Base-by-base conservation (phyloP, 2,113 vertebrate genomes). In the Mastomys coucha region DNA sequence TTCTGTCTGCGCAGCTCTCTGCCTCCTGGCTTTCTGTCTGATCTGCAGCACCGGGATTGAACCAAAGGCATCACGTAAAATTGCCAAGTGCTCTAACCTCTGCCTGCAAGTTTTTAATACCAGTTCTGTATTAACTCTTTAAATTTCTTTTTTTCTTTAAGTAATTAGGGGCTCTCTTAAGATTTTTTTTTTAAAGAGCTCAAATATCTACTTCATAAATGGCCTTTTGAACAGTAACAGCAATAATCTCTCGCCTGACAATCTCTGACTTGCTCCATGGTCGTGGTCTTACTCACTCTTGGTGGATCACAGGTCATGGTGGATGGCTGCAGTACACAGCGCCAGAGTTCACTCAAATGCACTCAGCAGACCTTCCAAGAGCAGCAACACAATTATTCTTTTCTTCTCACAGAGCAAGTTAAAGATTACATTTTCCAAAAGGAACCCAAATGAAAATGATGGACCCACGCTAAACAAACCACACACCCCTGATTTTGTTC, bases 151-250 rank as follows among this genome's bases (percentile, higher is more conserved):
- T 84, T 73, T 39, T 39, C 42, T 73, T 45, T 49, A 49, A 75
- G n/a, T 24, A 14, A 76, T 0, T 11, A 69, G 67, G 87, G 58
- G 70, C 82, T 95, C 92, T 86, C 96, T 42, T 45, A 72, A 73
- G 76, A 51, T 67, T 85, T n/a, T 33, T 42, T 53, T 5, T 39
- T n/a, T 51, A 36, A 2, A 51, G 93, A 88, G 80, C 89, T 95
- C 88, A 26, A 91, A 86, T 56, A 49, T 49, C 12, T 82, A 91
- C 56, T 13, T 97, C 97, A 98, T 98, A 98, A 98, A 98, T 98
- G 98, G 98, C 98, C 98, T 98, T 98, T 96, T 98, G 98, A 99
- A 98, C 98, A 98, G 97, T 98, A 91, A 92, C 89, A 94, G 96
- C 96, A 98, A 86, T 24, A 33, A 76, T 97, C 97, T 95, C 97